These are phyloP conservation scores for Podabrus alpinus DNA, from an alignment of 2,888 invertebrate genomes.

Conservation along the genomic window DNA sequence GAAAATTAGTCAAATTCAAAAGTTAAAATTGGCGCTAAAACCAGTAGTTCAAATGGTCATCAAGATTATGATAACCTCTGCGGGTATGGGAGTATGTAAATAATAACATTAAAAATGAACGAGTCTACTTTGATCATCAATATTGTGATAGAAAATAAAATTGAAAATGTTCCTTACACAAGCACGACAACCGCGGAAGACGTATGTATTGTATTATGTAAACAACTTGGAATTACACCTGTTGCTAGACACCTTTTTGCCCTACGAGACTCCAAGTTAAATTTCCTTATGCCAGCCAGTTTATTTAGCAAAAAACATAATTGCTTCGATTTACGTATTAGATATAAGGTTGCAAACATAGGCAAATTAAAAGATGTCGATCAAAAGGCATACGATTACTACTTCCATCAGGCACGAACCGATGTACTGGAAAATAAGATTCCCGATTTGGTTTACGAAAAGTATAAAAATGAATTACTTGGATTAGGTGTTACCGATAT, in stretches of 20 bases:
- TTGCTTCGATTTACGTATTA: constrained; percentile 75
- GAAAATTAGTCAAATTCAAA: not conserved
- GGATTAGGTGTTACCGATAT: constrained; percentile 88
- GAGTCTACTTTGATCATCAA: constrained; percentile 29
- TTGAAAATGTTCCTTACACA: constrained; percentile 34
- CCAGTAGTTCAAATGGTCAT: not conserved
- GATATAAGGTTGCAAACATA: constrained; percentile 75
- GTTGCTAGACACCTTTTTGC: constrained; percentile 79
- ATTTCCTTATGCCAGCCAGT: constrained; percentile 68
- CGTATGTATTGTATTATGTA: constrained; percentile 72
- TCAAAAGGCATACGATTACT: constrained; percentile 78
- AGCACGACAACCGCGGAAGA: constrained; percentile 66
- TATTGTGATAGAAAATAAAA: constrained; percentile 39
- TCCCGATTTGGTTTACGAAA: constrained; percentile 77
- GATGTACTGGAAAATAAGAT: constrained; percentile 83
- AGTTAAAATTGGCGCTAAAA: not conserved
- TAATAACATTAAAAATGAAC: constrained; percentile 6
- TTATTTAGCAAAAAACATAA: constrained; percentile 57
- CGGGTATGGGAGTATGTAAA: not conserved
- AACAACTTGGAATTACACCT: constrained; percentile 73
- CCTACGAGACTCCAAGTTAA: constrained; percentile 61
- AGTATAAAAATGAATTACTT: constrained; percentile 75
- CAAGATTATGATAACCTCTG: not conserved
- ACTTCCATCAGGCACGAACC: constrained; percentile 80
- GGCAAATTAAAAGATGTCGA: constrained; percentile 69